Evolutionary conservation across 2,888 invertebrate species (phyloP).

Genomic region (Chloroclystis v-ata): DNA sequence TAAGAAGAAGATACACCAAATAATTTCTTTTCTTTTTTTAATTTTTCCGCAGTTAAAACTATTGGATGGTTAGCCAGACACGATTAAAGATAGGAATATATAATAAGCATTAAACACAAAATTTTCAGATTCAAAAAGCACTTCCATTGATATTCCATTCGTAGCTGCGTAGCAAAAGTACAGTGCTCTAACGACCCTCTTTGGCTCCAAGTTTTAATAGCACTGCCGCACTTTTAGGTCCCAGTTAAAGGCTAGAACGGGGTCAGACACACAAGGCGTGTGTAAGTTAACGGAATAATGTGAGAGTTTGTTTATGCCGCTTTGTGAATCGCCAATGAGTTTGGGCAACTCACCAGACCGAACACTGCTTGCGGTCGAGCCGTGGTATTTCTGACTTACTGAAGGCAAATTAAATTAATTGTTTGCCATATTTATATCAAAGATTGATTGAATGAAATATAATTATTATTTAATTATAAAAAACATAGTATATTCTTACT

Average conservation of each 20-base stretch:
- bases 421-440: too few species aligned
- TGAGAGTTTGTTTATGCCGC: conserved; percentile 7
- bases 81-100: too few species aligned
- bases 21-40: too few species aligned
- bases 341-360: not conserved
- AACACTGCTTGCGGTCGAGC: not conserved
- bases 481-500: too few species aligned
- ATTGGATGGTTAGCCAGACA: too few species aligned
- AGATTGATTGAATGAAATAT: too few species aligned
- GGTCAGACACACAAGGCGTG: conserved; percentile 39
- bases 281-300: conserved; percentile 20
- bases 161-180: conserved; percentile 45
- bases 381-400: not conserved
- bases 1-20: too few species aligned
- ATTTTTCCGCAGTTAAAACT: too few species aligned
- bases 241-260: conserved; percentile 51
- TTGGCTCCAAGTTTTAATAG: conserved; percentile 64
- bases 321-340: conserved; percentile 16
- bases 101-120: too few species aligned
- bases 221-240: conserved; percentile 54
- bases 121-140: not conserved
- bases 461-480: too few species aligned
- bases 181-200: conserved; percentile 57
- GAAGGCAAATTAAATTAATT: conserved; percentile 1
- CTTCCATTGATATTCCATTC: conserved; percentile 5